Base-by-base conservation (phyloP, 2,113 vertebrate species). In the Myxocyprinus asiaticus region DNA sequence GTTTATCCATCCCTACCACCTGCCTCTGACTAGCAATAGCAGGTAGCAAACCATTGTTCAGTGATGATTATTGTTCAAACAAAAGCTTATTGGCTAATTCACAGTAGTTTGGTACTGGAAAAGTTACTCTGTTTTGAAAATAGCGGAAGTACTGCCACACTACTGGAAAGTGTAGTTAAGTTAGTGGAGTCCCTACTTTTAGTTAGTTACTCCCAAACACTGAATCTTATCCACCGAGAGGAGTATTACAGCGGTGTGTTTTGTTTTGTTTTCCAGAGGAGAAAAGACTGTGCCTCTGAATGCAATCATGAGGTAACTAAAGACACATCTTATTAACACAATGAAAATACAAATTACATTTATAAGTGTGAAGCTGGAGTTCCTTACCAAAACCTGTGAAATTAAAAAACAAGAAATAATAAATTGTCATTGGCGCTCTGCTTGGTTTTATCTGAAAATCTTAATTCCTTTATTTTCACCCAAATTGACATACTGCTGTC, bases 351-450 rank as follows among this genome's bases (percentile, higher is more conserved):
- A 72, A 77, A 82, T 72, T 71, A 61, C 42, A 77, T 71, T 81
- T 47, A 76, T 53, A 56, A 48, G 17, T 48, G 17, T 51, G 15
- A 56, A 55, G 55, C 73, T 76, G 33, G 22, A 43, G 14, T 80
- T 80, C 62, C 67, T 80, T 22, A 50, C 8, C 51, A 75, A 51
- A 65, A 65, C 55, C 51, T 82, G 53, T 68, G 73, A 67, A n/a
- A 80, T 85, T 80, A 75, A 85, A 76, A 81, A 75, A 80, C 67
- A 75, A 50, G 81, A 17, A 70, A 75, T 77, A 77, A 85, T 85
- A 67, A 68, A 64, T 17, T 62, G 67, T 76, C 58, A 43, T 61
- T n/a, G 64, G 71, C 45, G 15, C 12, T 63, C 65, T 48, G 56
- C 58, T 51, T 22, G 11, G 78, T 4, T 79, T 45, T 59, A 7